Evolutionary conservation across 2,888 invertebrate genomes (phyloP).

Genomic region (Acronicta psi): DNA sequence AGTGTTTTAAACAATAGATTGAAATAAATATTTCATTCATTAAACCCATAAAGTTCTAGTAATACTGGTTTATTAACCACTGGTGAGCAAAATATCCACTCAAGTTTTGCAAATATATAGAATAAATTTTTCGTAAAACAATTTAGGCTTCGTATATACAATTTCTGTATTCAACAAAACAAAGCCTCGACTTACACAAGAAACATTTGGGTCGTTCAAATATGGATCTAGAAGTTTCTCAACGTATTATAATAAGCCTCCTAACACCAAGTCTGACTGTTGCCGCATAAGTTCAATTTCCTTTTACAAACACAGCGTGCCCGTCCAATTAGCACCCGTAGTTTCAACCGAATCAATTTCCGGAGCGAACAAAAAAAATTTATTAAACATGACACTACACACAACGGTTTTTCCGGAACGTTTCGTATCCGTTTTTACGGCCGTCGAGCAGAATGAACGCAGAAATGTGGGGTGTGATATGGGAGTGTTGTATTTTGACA

Average conservation of each 20-base stretch:
- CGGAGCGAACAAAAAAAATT: constrained; percentile 50
- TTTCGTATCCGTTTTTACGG: constrained; percentile 34
- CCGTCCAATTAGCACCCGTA: constrained; percentile 55
- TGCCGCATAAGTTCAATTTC: constrained; percentile 53
- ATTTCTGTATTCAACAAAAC: constrained; percentile 2
- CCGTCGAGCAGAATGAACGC: constrained; percentile 17
- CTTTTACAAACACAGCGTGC: constrained; percentile 48
- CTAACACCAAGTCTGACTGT: constrained; percentile 19
- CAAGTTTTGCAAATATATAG: too few species aligned
- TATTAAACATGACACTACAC: constrained; percentile 50
- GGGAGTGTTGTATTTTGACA: constrained; percentile 13
- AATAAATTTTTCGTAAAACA: neutral
- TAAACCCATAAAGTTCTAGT: too few species aligned
- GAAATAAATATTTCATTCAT: too few species aligned
- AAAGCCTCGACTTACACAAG: neutral
- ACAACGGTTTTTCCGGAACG: constrained; percentile 27
- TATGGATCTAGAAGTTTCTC: constrained; percentile 3
- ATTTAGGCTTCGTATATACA: too few species aligned
- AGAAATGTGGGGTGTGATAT: constrained; percentile 14
- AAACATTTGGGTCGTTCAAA: constrained; percentile 1
- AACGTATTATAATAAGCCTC: constrained; percentile 11
- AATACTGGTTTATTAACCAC: too few species aligned
- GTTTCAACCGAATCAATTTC: constrained; percentile 63
- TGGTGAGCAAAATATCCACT: too few species aligned
- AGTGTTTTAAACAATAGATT: too few species aligned